phyloP scores from a whole-genome alignment of 1,140 invertebrate species.

The Aphaenogaster rudis region DNA sequence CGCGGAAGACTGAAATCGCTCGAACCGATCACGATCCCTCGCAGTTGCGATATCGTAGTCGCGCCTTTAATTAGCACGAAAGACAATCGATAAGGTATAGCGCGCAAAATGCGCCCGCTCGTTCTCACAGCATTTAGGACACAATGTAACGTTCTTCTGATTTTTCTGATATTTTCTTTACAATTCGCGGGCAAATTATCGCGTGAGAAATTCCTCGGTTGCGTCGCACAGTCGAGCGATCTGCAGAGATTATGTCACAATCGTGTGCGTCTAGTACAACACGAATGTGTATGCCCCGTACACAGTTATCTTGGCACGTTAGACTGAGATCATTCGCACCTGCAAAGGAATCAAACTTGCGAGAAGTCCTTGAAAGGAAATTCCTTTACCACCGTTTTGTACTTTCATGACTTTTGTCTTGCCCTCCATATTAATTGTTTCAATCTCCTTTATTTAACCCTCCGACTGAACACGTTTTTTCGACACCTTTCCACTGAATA shows the following conservation, averaged over 20 bases:
- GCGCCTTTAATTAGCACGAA: slow-evolving; percentile 23
- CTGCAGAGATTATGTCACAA: slow-evolving; percentile 19
- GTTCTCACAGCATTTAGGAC: slow-evolving; percentile 36
- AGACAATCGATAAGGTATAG: slow-evolving; percentile 17
- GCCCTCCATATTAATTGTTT: not conserved
- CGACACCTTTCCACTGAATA: no score
- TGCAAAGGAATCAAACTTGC: slow-evolving; percentile 5
- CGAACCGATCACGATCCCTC: not conserved
- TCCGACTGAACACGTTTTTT: no score
- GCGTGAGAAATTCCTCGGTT: slow-evolving; percentile 24
- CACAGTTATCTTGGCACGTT: not conserved
- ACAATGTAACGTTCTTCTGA: slow-evolving; percentile 31
- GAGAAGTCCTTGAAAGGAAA: slow-evolving; percentile 7
- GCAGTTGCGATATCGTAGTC: not conserved
- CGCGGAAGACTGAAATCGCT: not conserved
- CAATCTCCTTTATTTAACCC: not conserved
- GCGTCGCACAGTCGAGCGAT: slow-evolving; percentile 7
- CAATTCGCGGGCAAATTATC: slow-evolving; percentile 32
- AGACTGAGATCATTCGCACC: slow-evolving; percentile 21
- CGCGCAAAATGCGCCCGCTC: not conserved
- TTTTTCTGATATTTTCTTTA: slow-evolving; percentile 37
- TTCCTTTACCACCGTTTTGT: not conserved
- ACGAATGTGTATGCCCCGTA: not conserved
- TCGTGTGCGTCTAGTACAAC: not conserved
- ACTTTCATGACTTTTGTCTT: slow-evolving; percentile 7